phyloP scores from a whole-genome alignment of 2,113 vertebrate genomes.

The Octodon degus region DNA sequence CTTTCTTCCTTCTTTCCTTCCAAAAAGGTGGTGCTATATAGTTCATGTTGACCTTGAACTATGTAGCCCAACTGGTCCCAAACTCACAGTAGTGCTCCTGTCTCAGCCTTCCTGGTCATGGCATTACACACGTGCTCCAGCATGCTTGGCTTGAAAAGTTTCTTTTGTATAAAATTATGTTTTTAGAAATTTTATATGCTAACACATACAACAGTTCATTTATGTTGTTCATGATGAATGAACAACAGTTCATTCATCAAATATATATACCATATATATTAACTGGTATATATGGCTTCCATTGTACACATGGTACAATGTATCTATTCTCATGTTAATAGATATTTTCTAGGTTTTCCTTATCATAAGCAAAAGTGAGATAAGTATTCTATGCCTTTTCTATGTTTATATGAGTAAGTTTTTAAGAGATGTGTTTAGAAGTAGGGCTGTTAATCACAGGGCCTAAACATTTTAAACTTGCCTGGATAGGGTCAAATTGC shows the following conservation, averaged over 20 bases:
- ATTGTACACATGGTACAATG: background rate
- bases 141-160: background rate
- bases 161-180: background rate
- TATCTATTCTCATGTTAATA: background rate
- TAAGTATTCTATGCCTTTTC: background rate
- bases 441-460: background rate
- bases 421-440: background rate
- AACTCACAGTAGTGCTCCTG: background rate
- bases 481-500: background rate
- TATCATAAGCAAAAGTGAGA: background rate
- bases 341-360: background rate
- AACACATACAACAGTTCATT: background rate
- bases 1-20: background rate
- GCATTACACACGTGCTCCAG: background rate
- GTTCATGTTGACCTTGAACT: background rate
- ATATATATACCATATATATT: no score
- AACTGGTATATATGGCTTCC: background rate
- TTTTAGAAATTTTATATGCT: constrained; percentile 3
- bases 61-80: background rate
- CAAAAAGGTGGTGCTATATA: background rate
- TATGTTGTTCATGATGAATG: no score
- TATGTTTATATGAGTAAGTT: background rate
- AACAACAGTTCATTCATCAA: background rate
- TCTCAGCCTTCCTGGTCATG: background rate
- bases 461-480: background rate